These are phyloP conservation scores for Propithecus coquereli DNA, from an alignment of 2,113 vertebrate genomes.

Conservation along the genomic window DNA sequence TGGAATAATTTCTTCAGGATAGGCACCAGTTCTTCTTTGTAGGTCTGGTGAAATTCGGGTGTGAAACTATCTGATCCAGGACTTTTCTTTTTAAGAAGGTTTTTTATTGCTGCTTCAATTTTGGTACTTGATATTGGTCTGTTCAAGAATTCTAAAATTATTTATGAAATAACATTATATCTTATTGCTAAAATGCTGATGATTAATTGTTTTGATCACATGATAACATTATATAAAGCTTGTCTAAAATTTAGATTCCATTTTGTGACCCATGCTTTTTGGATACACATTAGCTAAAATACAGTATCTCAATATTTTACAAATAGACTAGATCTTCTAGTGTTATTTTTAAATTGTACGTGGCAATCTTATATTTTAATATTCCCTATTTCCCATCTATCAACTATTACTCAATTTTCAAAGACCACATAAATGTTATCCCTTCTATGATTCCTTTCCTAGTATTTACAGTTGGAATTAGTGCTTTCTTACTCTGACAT, in stretches of 20 bases:
- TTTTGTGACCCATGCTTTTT: background rate
- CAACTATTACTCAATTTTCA: background rate
- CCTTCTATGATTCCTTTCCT: background rate
- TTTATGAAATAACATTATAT: background rate
- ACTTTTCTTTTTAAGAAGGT: too few species aligned
- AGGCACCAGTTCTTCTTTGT: too few species aligned
- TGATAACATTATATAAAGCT: background rate
- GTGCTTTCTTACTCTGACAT: background rate
- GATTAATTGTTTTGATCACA: background rate
- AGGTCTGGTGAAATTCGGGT: too few species aligned
- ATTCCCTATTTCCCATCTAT: background rate
- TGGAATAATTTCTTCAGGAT: too few species aligned
- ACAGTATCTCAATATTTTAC: background rate
- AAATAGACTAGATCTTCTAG: background rate
- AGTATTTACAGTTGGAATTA: background rate
- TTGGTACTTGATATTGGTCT: too few species aligned
- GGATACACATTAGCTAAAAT: background rate
- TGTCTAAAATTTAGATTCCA: background rate
- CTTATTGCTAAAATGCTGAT: background rate
- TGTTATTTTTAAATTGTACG: background rate
- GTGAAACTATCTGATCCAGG: too few species aligned
- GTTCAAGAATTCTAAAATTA: background rate
- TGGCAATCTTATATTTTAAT: background rate
- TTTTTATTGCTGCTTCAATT: too few species aligned
- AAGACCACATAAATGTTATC: background rate